phyloP scores from a whole-genome alignment of 2,888 invertebrate species.

The Ditylenchus weischeri region DNA sequence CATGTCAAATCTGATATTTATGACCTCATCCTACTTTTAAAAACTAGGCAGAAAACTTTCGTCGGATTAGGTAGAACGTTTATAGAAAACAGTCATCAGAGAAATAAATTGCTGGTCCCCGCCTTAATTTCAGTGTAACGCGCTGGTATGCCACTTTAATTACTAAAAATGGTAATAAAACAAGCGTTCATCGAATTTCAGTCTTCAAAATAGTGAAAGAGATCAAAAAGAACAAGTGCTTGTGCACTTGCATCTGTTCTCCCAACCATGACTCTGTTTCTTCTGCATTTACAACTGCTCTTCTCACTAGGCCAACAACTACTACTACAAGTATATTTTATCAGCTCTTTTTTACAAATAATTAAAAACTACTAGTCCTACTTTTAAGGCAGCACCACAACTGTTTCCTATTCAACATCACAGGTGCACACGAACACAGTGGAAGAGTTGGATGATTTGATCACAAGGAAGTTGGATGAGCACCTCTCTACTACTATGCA shows the following conservation, averaged over 20 bases:
- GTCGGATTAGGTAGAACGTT: too few species aligned
- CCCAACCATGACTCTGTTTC: neutral
- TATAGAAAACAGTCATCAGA: too few species aligned
- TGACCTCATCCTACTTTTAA: too few species aligned
- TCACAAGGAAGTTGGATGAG: slow-evolving; percentile 1
- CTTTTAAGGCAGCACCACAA: neutral
- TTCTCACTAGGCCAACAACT: neutral
- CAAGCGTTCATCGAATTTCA: slow-evolving; percentile 2
- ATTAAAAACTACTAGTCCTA: neutral
- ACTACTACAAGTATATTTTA: neutral
- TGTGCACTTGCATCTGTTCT: slow-evolving; percentile 11
- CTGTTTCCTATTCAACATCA: neutral
- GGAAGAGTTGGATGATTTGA: neutral
- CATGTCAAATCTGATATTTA: too few species aligned
- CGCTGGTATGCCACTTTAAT: too few species aligned
- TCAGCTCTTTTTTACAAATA: neutral
- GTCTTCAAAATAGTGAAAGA: slow-evolving; percentile 17
- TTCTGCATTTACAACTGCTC: neutral
- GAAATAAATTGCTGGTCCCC: too few species aligned
- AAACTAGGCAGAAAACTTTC: too few species aligned
- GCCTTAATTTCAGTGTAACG: too few species aligned
- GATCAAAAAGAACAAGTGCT: slow-evolving; percentile 13
- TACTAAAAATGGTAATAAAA: too few species aligned
- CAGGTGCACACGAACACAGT: neutral
- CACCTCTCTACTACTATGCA: neutral